Base-by-base conservation (phyloP, 1,140 invertebrate genomes). In the Drosophila nasuta region DNA sequence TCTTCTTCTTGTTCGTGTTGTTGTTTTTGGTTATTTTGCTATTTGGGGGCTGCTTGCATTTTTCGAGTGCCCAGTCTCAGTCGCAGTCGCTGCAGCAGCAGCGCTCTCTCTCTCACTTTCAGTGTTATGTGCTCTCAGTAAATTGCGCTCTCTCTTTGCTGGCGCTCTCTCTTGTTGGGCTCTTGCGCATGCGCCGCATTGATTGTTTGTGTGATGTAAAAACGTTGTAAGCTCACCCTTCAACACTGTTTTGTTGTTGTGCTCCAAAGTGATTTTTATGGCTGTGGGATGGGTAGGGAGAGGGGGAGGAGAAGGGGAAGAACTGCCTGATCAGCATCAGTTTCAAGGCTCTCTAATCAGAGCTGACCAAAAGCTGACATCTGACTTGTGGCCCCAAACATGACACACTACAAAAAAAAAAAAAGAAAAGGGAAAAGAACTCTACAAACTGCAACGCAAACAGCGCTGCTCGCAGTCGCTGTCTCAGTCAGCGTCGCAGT, bases 161-260 rank as follows among this genome's bases (percentile, higher is more conserved):
- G 20, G 13, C 59, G 30, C 51, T 67, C 60, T 68, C 33, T 60
- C 5, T 45, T 25, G 20, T 25, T 25, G 20, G 20, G 20, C 54
- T 77, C 62, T 58, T 74, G 82, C 82, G 83, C 82, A 51, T 70
- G 80, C 80, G 83, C 60, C 79, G 77, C 85, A 88, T 88, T 83
- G 82, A 80, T 83, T 87, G 83, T 87, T 88, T 88, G 68, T 88
- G 82, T 88, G 79, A 83, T 77, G 80, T 80, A 71, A 79, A 76
- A 87, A 71, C 72, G 60, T 59, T 86, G 79, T 86, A 77, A 88
- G 69, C 80, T 56, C 71, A 68, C 41, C 41, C 49, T 65, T 57
- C 52, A 51, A 10, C 51, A 35, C 45, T 51, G 43, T 66, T 67
- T 35, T 56, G 51, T 68, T 67, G 48, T 75, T 66, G 64, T 63